A percentile compares a stretch with the other conserved stretches of the same genome.
Conservation (phyloP, 92 coral and sea anemone species). For the Bergia sp. region DNA sequence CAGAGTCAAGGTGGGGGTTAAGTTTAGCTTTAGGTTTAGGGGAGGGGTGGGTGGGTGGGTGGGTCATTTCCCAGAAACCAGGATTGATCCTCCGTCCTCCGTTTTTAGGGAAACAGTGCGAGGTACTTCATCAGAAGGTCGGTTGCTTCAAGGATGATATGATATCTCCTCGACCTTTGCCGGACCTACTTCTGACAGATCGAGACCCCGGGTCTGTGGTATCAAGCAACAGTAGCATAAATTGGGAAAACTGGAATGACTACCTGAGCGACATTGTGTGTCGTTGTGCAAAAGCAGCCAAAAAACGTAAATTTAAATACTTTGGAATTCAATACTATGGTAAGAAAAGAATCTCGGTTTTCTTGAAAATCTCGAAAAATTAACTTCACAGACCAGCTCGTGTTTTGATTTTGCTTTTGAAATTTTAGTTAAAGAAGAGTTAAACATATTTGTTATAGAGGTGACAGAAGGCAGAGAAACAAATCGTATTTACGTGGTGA, state of each 20-base stretch:
- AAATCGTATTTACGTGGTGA: too few species aligned
- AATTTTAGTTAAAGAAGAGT: too few species aligned
- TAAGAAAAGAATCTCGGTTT: not conserved
- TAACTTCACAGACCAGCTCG: not conserved
- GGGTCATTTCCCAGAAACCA: too few species aligned
- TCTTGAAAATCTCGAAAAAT: not conserved
- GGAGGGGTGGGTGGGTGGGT: too few species aligned
- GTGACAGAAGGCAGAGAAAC: too few species aligned
- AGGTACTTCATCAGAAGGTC: not conserved
- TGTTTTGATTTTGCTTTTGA: too few species aligned
- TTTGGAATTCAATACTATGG: conserved; percentile 38
- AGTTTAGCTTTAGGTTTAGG: too few species aligned
- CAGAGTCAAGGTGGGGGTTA: too few species aligned
- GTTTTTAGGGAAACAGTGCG: conserved; percentile 8
- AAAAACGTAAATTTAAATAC: not conserved
- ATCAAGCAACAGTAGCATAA: conserved; percentile 6
- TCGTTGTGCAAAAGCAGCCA: conserved; percentile 37
- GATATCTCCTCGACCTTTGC: conserved; percentile 37
- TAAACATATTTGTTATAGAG: too few species aligned
- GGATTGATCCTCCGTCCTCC: not conserved
- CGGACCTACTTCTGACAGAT: conserved; percentile 29
- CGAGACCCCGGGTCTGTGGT: conserved; percentile 33
- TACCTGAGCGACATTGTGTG: conserved; percentile 22
- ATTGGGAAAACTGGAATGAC: conserved; percentile 23
- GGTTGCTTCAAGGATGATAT: conserved; percentile 42